phyloP scores from a whole-genome alignment of 2,888 invertebrate species.

The Bugulina stolonifera region DNA sequence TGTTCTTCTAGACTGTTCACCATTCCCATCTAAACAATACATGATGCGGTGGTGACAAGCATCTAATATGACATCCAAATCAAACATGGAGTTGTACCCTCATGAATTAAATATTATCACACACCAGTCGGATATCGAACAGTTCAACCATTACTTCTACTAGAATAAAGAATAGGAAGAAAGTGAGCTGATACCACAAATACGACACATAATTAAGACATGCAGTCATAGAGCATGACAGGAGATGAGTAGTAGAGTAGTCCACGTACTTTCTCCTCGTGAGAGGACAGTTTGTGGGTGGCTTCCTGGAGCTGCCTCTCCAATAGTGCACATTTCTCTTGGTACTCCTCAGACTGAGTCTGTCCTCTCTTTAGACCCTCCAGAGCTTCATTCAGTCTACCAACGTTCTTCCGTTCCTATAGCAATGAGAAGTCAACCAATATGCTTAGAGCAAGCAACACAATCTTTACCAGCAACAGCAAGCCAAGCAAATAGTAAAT shows the following conservation, averaged over 20 bases:
- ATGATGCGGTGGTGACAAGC: neutral
- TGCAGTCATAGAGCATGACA: no score
- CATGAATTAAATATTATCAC: no score
- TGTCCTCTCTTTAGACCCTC: constrained; percentile 5
- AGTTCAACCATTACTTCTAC: no score
- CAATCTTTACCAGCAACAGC: no score
- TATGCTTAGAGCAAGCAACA: no score
- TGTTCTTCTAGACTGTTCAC: constrained; percentile 22
- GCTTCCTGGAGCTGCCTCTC: constrained; percentile 44
- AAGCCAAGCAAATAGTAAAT: no score
- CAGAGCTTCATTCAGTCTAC: constrained; percentile 5
- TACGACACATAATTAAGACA: no score
- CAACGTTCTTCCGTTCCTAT: neutral
- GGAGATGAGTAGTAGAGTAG: neutral
- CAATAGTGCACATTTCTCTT: constrained; percentile 30
- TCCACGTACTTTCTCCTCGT: constrained; percentile 35
- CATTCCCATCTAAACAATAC: neutral
- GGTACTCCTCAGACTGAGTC: neutral
- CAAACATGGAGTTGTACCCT: no score
- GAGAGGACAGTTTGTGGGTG: constrained; percentile 38
- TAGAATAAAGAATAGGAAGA: no score
- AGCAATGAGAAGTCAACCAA: no score
- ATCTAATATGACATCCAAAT: neutral
- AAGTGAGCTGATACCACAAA: no score
- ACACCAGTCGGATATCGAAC: no score